A percentile compares a stretch with the other conserved stretches of the same genome.
Conservation (phyloP, 2,888 invertebrate species). For the Geophilus truncorum region DNA sequence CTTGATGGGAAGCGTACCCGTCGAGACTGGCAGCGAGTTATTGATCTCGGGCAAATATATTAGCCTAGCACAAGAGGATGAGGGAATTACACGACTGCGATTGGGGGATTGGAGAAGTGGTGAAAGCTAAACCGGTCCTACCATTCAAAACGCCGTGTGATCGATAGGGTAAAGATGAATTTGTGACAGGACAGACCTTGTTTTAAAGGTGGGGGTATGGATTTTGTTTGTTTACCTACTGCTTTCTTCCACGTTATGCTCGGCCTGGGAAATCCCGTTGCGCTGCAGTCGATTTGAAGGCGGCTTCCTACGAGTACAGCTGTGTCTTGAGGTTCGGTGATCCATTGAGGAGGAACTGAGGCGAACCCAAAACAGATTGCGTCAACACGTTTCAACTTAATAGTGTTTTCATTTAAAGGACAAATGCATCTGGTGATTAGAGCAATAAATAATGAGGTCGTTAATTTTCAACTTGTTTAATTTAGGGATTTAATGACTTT, state of each 20-base stretch:
- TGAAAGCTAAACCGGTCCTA: background rate
- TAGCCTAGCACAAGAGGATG: background rate
- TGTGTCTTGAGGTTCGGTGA: conserved; percentile 38
- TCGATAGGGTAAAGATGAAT: background rate
- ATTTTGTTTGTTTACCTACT: conserved; percentile 37
- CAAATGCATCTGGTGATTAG: too few relatives aligned
- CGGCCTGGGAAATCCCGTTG: conserved; percentile 38
- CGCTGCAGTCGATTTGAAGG: conserved; percentile 37
- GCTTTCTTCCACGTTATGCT: conserved; percentile 39
- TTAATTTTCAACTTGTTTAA: too few relatives aligned
- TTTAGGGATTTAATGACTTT: too few relatives aligned
- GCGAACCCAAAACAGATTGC: background rate
- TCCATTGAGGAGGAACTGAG: conserved; percentile 39
- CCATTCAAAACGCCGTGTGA: background rate
- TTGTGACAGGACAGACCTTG: background rate
- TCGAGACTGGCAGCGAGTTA: background rate
- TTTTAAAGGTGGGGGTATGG: background rate
- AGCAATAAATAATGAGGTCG: too few relatives aligned
- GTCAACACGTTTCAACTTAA: too few relatives aligned
- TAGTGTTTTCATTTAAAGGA: too few relatives aligned
- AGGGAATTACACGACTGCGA: background rate
- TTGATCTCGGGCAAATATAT: background rate
- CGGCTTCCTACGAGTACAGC: conserved; percentile 35
- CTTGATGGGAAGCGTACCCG: background rate
- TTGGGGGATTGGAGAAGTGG: background rate